Percentiles rank a stretch among this genome's conserved stretches.
These are phyloP conservation scores for Diorhabda elongata DNA, from an alignment of 1,140 invertebrate genomes.

Conservation along the genomic window DNA sequence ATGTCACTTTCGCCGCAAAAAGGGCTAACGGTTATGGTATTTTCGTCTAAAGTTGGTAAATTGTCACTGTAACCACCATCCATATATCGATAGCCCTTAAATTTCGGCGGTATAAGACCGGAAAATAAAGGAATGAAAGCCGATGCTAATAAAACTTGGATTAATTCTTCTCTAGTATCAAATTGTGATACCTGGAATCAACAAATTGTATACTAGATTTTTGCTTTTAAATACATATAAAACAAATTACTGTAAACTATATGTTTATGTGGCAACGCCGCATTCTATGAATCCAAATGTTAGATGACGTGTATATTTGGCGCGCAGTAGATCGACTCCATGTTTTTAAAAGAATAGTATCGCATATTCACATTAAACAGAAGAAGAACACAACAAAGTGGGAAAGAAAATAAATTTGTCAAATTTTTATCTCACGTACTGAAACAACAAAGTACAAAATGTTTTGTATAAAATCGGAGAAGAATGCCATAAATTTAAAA, in stretches of 20 bases:
- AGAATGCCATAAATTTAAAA: too few species aligned
- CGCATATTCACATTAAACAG: too few species aligned
- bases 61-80: constrained; percentile 97
- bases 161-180: constrained; percentile 71
- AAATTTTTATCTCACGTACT: too few species aligned
- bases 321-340: too few species aligned
- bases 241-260: neutral
- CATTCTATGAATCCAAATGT: too few species aligned
- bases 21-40: constrained; percentile 95
- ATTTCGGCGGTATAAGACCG: constrained; percentile 85
- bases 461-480: too few species aligned
- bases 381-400: too few species aligned
- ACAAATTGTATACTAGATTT: neutral
- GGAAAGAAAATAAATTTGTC: too few species aligned
- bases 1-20: constrained; percentile 98
- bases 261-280: neutral
- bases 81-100: constrained; percentile 88
- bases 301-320: too few species aligned
- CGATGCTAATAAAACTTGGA: constrained; percentile 90
- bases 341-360: too few species aligned
- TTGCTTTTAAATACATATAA: neutral
- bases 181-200: constrained; percentile 25
- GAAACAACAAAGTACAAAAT: too few species aligned
- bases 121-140: constrained; percentile 96
- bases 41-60: constrained; percentile 86